Conservation (phyloP, 92 coral and sea anemone genomes). For the Phymanthus crucifer region DNA sequence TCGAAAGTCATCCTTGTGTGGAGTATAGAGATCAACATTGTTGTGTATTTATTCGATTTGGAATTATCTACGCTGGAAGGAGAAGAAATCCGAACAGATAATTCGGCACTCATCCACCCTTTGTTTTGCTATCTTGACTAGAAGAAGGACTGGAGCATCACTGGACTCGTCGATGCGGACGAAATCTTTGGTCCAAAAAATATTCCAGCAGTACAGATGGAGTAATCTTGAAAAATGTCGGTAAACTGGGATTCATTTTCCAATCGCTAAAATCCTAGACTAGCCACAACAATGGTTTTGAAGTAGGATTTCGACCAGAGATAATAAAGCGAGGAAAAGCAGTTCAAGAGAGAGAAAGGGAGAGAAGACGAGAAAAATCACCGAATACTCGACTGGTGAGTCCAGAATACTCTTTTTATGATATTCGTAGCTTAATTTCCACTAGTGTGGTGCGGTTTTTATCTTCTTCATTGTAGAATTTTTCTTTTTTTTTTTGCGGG, state of each 20-base stretch:
- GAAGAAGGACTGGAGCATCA: not conserved
- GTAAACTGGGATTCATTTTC: conserved; percentile 14
- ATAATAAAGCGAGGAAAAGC: conserved; percentile 13
- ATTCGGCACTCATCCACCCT: conserved; percentile 10
- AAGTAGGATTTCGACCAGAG: conserved; percentile 14
- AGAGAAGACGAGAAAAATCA: conserved; percentile 16
- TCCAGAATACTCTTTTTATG: not conserved
- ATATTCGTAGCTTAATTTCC: not conserved
- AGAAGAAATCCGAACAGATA: conserved; percentile 32
- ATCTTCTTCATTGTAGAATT: not conserved
- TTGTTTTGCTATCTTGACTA: not conserved
- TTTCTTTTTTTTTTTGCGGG: not conserved
- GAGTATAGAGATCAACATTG: not conserved
- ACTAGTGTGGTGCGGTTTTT: conserved; percentile 17
- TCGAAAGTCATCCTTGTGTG: conserved; percentile 21
- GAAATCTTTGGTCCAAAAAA: conserved; percentile 6
- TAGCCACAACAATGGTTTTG: conserved; percentile 25
- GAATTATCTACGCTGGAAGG: conserved; percentile 6
- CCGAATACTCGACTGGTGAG: conserved; percentile 30
- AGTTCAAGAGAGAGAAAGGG: no score
- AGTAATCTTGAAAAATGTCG: not conserved
- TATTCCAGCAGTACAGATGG: conserved; percentile 19
- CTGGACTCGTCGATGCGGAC: conserved; percentile 5
- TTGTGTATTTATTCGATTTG: not conserved
- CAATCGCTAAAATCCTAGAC: conserved; percentile 8